These are phyloP conservation scores for Tetragonula clypearis DNA, from an alignment of 1,140 invertebrate genomes.

Conservation along the genomic window DNA sequence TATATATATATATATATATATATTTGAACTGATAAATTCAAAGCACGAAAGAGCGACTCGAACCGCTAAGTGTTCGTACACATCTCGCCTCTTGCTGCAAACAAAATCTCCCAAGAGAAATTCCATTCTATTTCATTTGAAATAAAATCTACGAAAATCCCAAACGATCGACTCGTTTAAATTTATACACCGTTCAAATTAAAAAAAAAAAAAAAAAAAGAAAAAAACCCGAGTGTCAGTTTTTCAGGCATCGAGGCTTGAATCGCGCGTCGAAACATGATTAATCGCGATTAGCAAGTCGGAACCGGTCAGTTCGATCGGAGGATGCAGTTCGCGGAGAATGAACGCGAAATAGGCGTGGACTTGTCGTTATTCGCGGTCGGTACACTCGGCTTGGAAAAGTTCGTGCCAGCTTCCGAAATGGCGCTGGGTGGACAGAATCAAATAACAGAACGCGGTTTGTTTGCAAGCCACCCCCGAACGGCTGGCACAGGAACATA, in stretches of 20 bases:
- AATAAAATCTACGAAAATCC: not conserved
- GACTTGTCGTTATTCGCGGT: conserved; percentile 44
- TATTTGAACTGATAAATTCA: not conserved
- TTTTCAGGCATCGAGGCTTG: no score
- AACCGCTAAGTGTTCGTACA: not conserved
- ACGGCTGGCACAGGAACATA: conserved; percentile 63
- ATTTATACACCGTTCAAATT: no score
- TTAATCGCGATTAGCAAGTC: not conserved
- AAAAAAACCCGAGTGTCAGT: no score
- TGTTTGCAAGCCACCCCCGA: conserved; percentile 71
- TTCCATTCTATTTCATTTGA: not conserved
- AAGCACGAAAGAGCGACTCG: not conserved
- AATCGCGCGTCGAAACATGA: not conserved
- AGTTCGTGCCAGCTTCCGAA: conserved; percentile 53
- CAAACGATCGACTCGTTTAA: not conserved
- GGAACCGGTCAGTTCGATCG: not conserved
- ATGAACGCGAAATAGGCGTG: conserved; percentile 29
- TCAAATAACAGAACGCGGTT: conserved; percentile 75
- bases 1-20: no score
- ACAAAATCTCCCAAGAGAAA: not conserved
- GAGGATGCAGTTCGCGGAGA: conserved; percentile 4
- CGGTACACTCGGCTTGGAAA: conserved; percentile 48
- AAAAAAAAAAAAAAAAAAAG: no score
- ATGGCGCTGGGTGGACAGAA: conserved; percentile 62
- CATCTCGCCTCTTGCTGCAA: not conserved